Evolutionary conservation across 2,797 vertebrate genomes (phyloP).

Genomic region (Natrix natrix): DNA sequence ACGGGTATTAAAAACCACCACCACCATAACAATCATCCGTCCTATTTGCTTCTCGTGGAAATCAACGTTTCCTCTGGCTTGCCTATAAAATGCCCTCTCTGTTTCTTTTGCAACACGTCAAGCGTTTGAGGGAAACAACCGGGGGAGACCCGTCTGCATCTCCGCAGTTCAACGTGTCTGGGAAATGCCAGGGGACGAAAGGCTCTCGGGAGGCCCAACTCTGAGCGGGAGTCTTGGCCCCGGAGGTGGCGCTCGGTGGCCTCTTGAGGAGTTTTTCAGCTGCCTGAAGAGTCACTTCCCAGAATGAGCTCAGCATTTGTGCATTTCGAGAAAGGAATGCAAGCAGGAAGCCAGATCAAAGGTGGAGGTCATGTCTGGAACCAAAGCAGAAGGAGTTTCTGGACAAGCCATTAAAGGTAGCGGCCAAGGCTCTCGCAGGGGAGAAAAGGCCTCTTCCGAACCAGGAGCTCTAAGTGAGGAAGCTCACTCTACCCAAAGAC

Average conservation of each 20-base stretch:
- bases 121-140: background rate
- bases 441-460: too few relatives aligned
- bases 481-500: background rate
- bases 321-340: background rate
- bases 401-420: background rate
- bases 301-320: background rate
- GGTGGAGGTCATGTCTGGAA: background rate
- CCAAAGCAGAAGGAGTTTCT: background rate
- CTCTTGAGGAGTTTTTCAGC: background rate
- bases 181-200: background rate
- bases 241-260: too few relatives aligned
- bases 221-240: background rate
- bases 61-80: background rate
- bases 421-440: background rate
- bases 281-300: background rate
- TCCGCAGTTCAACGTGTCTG: background rate
- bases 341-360: background rate
- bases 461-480: background rate
- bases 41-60: background rate
- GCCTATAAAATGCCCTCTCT: background rate
- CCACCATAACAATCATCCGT: background rate
- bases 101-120: background rate
- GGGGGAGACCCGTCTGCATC: background rate
- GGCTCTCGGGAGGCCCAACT: background rate
- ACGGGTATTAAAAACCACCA: background rate